A percentile compares a stretch with the other conserved stretches of the same genome.
Evolutionary conservation across 2,797 vertebrate species (phyloP).

Genomic region (Benthosema pterotum): DNA sequence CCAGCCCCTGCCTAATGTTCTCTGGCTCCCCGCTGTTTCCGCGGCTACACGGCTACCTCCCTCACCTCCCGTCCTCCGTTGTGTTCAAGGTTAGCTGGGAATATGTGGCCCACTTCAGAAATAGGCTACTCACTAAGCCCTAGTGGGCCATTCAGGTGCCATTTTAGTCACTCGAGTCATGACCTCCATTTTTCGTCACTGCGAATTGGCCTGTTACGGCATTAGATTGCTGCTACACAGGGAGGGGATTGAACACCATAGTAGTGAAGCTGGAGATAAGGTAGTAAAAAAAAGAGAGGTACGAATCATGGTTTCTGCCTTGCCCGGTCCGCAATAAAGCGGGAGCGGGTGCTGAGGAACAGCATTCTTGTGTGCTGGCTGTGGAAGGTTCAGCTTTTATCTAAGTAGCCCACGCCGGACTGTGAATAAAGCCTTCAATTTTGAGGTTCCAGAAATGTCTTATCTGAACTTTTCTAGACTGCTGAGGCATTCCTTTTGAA

Average conservation of each 20-base stretch:
- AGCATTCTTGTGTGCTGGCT: not conserved
- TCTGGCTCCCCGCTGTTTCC: slow-evolving; percentile 29
- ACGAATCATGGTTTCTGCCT: slow-evolving; percentile 2
- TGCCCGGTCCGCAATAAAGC: slow-evolving; percentile 1
- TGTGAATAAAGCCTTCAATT: not conserved
- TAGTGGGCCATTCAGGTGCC: slow-evolving; percentile 26
- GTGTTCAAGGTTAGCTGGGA: slow-evolving; percentile 36
- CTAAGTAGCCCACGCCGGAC: not conserved
- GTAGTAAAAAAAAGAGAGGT: slow-evolving; percentile 6
- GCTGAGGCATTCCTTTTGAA: slow-evolving; percentile 14
- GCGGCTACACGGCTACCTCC: slow-evolving; percentile 6
- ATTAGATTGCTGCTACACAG: slow-evolving; percentile 25
- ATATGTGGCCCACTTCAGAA: slow-evolving; percentile 21
- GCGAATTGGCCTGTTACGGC: slow-evolving; percentile 12
- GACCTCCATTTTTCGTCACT: slow-evolving; percentile 31
- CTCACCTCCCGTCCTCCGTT: slow-evolving; percentile 26
- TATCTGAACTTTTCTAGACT: slow-evolving; percentile 17
- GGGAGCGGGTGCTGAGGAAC: not conserved
- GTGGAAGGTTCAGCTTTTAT: not conserved
- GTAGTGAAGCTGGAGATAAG: not conserved
- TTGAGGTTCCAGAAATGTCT: slow-evolving; percentile 5
- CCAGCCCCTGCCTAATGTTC: slow-evolving; percentile 38
- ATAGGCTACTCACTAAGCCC: slow-evolving; percentile 18
- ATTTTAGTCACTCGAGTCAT: slow-evolving; percentile 23
- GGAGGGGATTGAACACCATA: slow-evolving; percentile 10